A percentile compares a stretch with the other conserved stretches of the same genome.
phyloP scores from a whole-genome alignment of 2,888 invertebrate species.

The Philereme vetulata region DNA sequence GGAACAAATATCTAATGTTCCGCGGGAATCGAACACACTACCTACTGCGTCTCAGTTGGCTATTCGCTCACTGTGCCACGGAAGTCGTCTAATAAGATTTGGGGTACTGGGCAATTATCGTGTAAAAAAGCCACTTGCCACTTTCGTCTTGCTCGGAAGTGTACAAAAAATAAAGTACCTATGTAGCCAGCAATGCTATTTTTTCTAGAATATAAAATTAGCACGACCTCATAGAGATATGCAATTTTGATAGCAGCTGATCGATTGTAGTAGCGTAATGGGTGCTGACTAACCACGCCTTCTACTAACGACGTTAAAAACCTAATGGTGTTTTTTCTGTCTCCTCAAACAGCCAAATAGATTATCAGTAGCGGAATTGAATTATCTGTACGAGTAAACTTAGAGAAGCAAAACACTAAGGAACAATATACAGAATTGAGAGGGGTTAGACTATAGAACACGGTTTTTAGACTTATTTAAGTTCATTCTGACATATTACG shows the following conservation, averaged over 20 bases:
- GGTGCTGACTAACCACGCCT: not conserved
- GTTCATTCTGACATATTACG: too few species aligned
- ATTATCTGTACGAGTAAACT: too few species aligned
- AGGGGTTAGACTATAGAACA: too few species aligned
- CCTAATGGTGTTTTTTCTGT: not conserved
- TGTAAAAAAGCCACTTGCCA: not conserved
- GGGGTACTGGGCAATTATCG: not conserved
- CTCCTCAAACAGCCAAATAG: not conserved
- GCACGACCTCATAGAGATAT: conserved; percentile 13
- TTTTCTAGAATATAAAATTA: conserved; percentile 27
- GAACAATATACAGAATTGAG: too few species aligned
- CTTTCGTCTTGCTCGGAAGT: not conserved
- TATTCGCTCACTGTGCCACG: too few species aligned
- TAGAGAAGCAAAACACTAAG: too few species aligned
- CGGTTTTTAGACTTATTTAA: too few species aligned
- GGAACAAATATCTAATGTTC: too few species aligned
- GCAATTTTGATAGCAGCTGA: conserved; percentile 22
- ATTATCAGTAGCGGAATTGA: too few species aligned
- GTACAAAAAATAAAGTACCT: conserved; percentile 5
- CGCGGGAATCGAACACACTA: too few species aligned
- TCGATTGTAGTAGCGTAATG: conserved; percentile 1
- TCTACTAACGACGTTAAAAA: not conserved
- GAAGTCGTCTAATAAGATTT: too few species aligned
- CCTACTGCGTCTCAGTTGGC: too few species aligned
- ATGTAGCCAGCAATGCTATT: conserved; percentile 13